These are phyloP conservation scores for Sander vitreus DNA, from an alignment of 2,113 vertebrate genomes.

Conservation along the genomic window DNA sequence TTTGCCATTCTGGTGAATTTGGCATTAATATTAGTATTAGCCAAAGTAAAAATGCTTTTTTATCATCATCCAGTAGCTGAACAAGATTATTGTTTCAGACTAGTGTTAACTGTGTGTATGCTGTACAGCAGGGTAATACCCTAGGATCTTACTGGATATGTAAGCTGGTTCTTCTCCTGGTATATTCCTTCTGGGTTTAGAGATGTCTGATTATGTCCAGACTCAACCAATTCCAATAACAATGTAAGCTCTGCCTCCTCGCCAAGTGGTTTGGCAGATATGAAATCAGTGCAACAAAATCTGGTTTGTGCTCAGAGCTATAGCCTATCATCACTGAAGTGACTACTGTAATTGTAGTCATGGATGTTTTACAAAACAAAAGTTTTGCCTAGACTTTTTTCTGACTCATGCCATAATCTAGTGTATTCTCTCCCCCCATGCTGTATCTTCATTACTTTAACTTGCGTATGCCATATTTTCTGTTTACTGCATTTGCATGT, in stretches of 20 bases:
- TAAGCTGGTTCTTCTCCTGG: slow-evolving; percentile 53
- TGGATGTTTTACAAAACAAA: slow-evolving; percentile 22
- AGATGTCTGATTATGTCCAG: slow-evolving; percentile 72
- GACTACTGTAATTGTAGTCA: slow-evolving; percentile 49
- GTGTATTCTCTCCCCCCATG: neutral
- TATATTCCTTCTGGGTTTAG: slow-evolving; percentile 60
- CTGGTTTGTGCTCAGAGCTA: slow-evolving; percentile 57
- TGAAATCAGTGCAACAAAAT: slow-evolving; percentile 67
- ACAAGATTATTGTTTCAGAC: slow-evolving; percentile 35
- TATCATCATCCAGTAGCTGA: slow-evolving; percentile 24
- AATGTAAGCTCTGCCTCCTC: slow-evolving; percentile 57
- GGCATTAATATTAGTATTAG: neutral
- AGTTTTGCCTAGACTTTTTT: slow-evolving; percentile 16
- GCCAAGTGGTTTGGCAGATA: slow-evolving; percentile 72
- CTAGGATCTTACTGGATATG: slow-evolving; percentile 43
- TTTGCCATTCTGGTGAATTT: slow-evolving; percentile 9
- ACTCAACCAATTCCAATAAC: slow-evolving; percentile 65
- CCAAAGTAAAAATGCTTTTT: slow-evolving; percentile 8
- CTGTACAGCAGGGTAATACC: slow-evolving; percentile 45
- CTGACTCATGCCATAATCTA: neutral
- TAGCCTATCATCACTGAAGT: slow-evolving; percentile 35
- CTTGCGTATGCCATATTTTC: neutral
- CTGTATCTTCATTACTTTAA: neutral
- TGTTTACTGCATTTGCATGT: slow-evolving; percentile 31
- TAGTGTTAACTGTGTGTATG: slow-evolving; percentile 25